phyloP scores from a whole-genome alignment of 1,140 invertebrate species.

The Globodera rostochiensis region DNA sequence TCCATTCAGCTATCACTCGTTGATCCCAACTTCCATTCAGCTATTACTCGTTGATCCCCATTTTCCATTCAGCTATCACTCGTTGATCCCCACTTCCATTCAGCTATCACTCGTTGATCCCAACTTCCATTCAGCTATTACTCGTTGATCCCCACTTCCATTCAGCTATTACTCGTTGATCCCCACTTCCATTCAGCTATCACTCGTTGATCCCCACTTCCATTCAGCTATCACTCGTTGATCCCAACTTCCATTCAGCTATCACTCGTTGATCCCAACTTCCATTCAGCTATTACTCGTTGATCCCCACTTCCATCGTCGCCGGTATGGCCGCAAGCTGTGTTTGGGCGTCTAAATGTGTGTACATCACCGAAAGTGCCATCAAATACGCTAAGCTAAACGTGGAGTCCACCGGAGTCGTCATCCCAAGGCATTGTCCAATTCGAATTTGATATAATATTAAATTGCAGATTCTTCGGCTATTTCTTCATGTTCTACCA shows the following conservation, averaged over 20 bases:
- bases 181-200: too few species aligned
- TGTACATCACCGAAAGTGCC: slow-evolving; percentile 88
- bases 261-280: too few species aligned
- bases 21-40: too few species aligned
- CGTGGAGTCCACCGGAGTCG: slow-evolving; percentile 77
- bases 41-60: too few species aligned
- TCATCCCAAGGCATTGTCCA: slow-evolving; percentile 70
- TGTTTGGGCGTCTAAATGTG: slow-evolving; percentile 93
- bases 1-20: too few species aligned
- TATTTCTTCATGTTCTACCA: slow-evolving; percentile 98
- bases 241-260: too few species aligned
- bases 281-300: slow-evolving; percentile 72
- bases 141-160: too few species aligned
- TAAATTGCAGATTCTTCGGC: slow-evolving; percentile 77
- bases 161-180: too few species aligned
- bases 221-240: too few species aligned
- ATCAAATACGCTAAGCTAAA: slow-evolving; percentile 72
- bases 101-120: neutral
- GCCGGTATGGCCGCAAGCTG: slow-evolving; percentile 86
- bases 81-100: slow-evolving; percentile 70
- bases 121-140: too few species aligned
- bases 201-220: too few species aligned
- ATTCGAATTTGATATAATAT: neutral
- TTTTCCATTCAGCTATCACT: too few species aligned
- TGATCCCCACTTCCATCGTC: slow-evolving; percentile 85